Base-by-base conservation (phyloP, 2,113 vertebrate genomes). In the Callipepla squamata region DNA sequence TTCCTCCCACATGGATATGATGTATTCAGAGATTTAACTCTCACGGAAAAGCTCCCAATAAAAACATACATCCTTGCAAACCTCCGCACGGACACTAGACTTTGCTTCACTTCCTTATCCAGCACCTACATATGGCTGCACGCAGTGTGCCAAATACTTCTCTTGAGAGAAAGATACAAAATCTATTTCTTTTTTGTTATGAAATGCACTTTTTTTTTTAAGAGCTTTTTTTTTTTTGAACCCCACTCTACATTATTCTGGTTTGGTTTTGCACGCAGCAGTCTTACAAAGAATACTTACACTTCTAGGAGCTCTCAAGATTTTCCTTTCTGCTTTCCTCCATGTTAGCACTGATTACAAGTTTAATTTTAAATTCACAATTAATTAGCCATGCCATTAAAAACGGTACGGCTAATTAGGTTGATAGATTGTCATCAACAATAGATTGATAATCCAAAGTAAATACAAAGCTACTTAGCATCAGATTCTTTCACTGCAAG, bases 341-440 rank as follows among this genome's bases (percentile, higher is more conserved):
- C 63, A 66, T 6, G 75, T 67, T 89, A 92, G 78, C 89, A 77
- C 81, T 85, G 85, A 95, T 94, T 91, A 87, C 45, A 66, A 93
- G 87, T 95, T 93, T 92, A 81, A 95, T 90, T 94, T 95, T 89
- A 84, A 94, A 96, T 96, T 87, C 89, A 89, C 70, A 42, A 95
- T 93, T 96, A 95, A 96, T 95, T 96, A 96, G 69, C 70, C 50
- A 67, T 92, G 84, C 84, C 85, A 95, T 94, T 96, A 96, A 93
- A 96, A 95, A 87, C 53, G 66, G 93, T 79, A 93, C 76, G 78
- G 85, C 82, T 95, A 93, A 96, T 96, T 96, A 96, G 76, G 76
- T 10, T 95, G 88, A 96, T 96, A 86, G 80, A 88, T 83, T 96
- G 95, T 80, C 86, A 96, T 80, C 96, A 95, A 96, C 93, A 96